phyloP scores from a whole-genome alignment of 2,113 vertebrate genomes.

The Ardeotis arabs region DNA sequence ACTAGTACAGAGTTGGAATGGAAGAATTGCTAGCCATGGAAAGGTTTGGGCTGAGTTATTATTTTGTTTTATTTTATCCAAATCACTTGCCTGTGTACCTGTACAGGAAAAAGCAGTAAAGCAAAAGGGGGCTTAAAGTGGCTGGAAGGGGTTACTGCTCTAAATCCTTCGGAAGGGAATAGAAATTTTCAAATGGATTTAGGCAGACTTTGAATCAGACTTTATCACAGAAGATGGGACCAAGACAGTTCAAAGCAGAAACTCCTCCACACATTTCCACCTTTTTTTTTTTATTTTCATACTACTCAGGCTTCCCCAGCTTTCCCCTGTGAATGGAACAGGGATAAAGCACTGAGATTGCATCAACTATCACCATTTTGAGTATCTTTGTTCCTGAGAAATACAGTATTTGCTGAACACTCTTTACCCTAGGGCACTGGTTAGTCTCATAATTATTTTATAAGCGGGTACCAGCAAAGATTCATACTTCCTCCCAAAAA shows the following conservation, averaged over 20 bases:
- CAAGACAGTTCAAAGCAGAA: neutral
- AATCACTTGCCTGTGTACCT: neutral
- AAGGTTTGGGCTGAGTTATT: neutral
- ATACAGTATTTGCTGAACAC: slow-evolving; percentile 2
- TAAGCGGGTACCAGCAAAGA: neutral
- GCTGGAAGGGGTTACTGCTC: neutral
- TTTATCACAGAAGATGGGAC: neutral
- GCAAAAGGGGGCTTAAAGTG: neutral
- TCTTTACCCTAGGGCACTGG: neutral
- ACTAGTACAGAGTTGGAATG: neutral
- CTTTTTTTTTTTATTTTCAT: neutral
- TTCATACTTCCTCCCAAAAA: neutral
- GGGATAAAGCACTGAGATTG: neutral
- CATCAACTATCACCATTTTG: neutral
- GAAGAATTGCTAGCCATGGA: neutral
- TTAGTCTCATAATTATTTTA: neutral
- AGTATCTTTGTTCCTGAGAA: neutral
- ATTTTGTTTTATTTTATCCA: neutral
- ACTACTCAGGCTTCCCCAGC: neutral
- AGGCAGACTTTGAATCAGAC: neutral
- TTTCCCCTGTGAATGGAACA: neutral
- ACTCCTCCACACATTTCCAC: neutral
- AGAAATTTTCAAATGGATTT: slow-evolving; percentile 6
- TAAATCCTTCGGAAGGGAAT: neutral
- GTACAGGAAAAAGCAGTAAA: neutral